Evolutionary conservation across 2,888 invertebrate genomes (phyloP), one percentile per base, ranked within the genome.

Genomic region (Lobophora halterata): DNA sequence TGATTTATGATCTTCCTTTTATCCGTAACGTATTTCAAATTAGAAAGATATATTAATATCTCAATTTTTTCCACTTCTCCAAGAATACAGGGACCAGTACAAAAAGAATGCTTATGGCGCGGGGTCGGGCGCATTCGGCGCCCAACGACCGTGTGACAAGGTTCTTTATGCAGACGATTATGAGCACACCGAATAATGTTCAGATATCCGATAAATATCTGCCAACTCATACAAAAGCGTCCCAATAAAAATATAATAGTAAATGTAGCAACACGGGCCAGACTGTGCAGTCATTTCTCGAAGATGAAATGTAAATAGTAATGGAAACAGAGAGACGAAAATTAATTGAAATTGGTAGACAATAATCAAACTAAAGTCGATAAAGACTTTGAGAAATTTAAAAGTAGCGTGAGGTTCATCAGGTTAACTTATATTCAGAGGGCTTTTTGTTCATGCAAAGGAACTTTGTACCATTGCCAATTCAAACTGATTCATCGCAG

Each of bases 31-130:
- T 85, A 85, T 87, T 87, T 82, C 82, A 76, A 85, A 86, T 87
- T 86, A 86, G 86, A 85, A 81, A 83, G 86, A 86, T 85, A 85
- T 83, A 85, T 85, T 86, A 85, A 86, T 86, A 85, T 85, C 85
- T 86, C 81, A 72, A 86, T 87, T 86, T 87, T 87, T 87, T 86
- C 83, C 82, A 83, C 76, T 74, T 83, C 83, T 79, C 83, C 66
- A 72, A 85, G 83, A 83, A 83, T 82, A 83, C 69, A 68, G 72
- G 73, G 71, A 72, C 74, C 74, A 74, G 65, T 65, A 85, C 85
- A 85, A 85, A 86, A 86, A 81, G 83, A 83, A 77, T 73, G 76
- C 52, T 65, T n/a, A n/a, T n/a, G n/a, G n/a, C n/a, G n/a, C 71
- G 70, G 78, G 81, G 75, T 73, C 77, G 76, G 62, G 66, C 76